Evolutionary conservation across 1,140 invertebrate species (phyloP).

Genomic region (Trichonephila clavata): DNA sequence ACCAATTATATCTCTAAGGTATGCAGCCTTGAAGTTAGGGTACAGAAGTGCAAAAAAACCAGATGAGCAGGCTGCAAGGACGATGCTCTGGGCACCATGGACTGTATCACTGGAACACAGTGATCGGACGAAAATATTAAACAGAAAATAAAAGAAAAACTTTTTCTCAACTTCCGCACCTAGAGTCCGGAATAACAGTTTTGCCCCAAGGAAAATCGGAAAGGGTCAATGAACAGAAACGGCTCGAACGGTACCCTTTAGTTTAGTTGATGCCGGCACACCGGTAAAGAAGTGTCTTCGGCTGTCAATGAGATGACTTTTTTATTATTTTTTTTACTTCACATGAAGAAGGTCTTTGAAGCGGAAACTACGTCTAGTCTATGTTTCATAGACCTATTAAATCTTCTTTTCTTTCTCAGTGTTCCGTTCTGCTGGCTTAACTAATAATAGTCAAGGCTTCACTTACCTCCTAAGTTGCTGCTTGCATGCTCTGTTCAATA

Average conservation of each 20-base stretch:
- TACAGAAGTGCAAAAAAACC: constrained; percentile 29
- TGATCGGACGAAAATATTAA: constrained; percentile 62
- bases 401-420: not conserved
- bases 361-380: constrained; percentile 38
- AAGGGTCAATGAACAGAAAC: constrained; percentile 63
- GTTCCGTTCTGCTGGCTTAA: constrained; percentile 41
- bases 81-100: constrained; percentile 61
- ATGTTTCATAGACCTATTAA: constrained; percentile 28
- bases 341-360: not conserved
- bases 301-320: not conserved
- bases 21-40: constrained; percentile 51
- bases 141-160: constrained; percentile 42
- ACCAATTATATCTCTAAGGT: constrained; percentile 16
- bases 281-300: constrained; percentile 18
- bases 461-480: not conserved
- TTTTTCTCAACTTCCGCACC: constrained; percentile 55
- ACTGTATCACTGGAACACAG: constrained; percentile 72
- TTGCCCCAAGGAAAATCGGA: constrained; percentile 34
- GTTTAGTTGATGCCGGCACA: not conserved
- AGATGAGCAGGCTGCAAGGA: constrained; percentile 64
- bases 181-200: constrained; percentile 21
- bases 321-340: constrained; percentile 14
- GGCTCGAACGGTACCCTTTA: constrained; percentile 30
- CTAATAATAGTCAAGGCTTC: constrained; percentile 38
- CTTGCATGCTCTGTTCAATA: not conserved